Evolutionary conservation across 1,140 invertebrate species (phyloP).

Genomic region (Latrodectus geometricus): DNA sequence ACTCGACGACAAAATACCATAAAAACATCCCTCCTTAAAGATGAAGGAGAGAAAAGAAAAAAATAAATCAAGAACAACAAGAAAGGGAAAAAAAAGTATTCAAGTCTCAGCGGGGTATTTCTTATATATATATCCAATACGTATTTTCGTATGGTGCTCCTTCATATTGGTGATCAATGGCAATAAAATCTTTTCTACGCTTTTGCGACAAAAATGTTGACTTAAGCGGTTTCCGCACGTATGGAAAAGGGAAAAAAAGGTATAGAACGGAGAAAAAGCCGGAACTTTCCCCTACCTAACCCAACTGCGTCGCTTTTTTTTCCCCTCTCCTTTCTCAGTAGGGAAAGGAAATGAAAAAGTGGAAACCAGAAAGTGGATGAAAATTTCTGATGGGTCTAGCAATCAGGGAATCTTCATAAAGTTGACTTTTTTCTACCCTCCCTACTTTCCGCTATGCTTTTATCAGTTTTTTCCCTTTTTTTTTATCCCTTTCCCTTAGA

Average conservation of each 20-base stretch:
- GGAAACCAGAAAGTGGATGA: slow-evolving; percentile 35
- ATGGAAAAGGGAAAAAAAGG: slow-evolving; percentile 10
- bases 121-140: slow-evolving; percentile 31
- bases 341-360: slow-evolving; percentile 42
- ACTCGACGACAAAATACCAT: background rate
- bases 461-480: background rate
- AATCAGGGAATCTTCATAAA: slow-evolving; percentile 43
- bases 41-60: background rate
- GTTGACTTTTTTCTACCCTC: background rate
- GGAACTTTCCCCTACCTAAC: slow-evolving; percentile 16
- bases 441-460: background rate
- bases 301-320: too few relatives aligned
- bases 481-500: background rate
- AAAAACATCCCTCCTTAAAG: slow-evolving; percentile 1
- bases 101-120: background rate
- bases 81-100: background rate
- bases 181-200: slow-evolving; percentile 33
- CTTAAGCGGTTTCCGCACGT: slow-evolving; percentile 55
- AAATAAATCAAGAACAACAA: slow-evolving; percentile 49
- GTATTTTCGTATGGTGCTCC: slow-evolving; percentile 32
- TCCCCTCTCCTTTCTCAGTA: background rate
- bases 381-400: slow-evolving; percentile 41
- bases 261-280: slow-evolving; percentile 1
- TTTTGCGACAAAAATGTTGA: slow-evolving; percentile 54
- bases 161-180: slow-evolving; percentile 57